phyloP scores from a whole-genome alignment of 2,113 vertebrate genomes.

The Pterocles gutturalis region DNA sequence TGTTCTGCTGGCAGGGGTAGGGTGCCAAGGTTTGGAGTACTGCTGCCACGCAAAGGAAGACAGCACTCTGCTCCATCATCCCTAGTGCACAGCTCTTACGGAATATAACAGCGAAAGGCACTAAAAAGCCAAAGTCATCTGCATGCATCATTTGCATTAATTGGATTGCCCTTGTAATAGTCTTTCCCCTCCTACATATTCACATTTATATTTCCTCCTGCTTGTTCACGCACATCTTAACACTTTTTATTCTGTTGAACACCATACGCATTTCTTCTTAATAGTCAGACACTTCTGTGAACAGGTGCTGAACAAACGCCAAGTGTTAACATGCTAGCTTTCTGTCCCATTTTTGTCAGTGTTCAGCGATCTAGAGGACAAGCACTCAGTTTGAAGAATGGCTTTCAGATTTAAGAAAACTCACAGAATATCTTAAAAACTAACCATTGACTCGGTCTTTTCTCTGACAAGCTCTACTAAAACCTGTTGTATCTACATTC shows the following conservation, averaged over 20 bases:
- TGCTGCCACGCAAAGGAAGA: not conserved
- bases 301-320: not conserved
- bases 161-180: conserved; percentile 38
- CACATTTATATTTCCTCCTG: conserved; percentile 25
- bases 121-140: conserved; percentile 24
- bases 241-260: conserved; percentile 8
- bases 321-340: not conserved
- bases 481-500: not conserved
- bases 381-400: not conserved
- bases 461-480: not conserved
- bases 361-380: not conserved
- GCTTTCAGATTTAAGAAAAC: not conserved
- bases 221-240: conserved; percentile 21
- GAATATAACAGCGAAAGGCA: not conserved
- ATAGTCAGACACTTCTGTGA: not conserved
- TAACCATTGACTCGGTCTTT: not conserved
- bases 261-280: not conserved
- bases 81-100: not conserved
- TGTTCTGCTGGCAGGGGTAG: not conserved
- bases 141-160: conserved; percentile 60
- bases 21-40: not conserved
- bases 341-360: not conserved
- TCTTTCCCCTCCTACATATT: conserved; percentile 5
- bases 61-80: not conserved
- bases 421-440: not conserved